These are phyloP conservation scores for Cantharis rustica DNA, from an alignment of 2,888 invertebrate genomes.

Conservation along the genomic window DNA sequence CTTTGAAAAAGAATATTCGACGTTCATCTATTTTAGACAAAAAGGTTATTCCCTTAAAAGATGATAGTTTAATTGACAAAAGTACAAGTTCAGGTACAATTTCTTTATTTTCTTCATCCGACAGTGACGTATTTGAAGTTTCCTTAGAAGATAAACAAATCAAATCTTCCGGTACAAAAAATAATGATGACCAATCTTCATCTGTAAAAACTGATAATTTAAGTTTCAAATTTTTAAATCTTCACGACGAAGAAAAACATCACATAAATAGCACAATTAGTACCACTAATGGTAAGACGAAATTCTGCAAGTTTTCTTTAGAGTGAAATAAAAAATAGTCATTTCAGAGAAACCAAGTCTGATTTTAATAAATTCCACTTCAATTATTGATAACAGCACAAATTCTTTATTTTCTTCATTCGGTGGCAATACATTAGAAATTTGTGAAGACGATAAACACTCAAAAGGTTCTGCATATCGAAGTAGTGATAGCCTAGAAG, in stretches of 20 bases:
- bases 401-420: background rate
- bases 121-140: background rate
- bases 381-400: background rate
- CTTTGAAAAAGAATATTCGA: constrained; percentile 46
- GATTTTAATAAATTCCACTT: background rate
- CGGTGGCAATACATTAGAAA: background rate
- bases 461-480: no score
- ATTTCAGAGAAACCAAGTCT: background rate
- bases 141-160: background rate
- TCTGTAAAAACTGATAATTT: background rate
- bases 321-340: background rate
- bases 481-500: background rate
- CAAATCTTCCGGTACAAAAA: background rate
- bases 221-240: background rate
- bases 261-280: background rate
- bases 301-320: background rate
- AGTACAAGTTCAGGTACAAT: background rate
- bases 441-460: background rate
- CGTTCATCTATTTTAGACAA: constrained; percentile 43
- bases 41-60: constrained; percentile 25
- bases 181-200: background rate
- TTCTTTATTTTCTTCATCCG: background rate
- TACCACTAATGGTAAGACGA: background rate
- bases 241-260: background rate
- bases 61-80: constrained; percentile 13